A percentile compares a stretch with the other conserved stretches of the same genome.
Conservation (phyloP, 2,113 vertebrate species). For the Poeciliopsis turrubarensis region DNA sequence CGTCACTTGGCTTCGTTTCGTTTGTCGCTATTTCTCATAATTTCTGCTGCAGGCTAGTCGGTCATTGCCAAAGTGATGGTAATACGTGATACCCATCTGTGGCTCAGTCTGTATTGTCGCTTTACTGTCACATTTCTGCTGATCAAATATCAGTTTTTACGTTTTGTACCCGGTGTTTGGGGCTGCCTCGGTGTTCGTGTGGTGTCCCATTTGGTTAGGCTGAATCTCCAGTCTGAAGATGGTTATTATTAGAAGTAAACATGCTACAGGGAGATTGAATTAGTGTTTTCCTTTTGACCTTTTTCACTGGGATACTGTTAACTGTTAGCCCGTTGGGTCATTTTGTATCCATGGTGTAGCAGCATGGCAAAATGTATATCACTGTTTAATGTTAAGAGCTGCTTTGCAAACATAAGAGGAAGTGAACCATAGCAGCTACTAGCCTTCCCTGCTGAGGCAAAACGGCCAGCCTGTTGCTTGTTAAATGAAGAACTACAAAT, state of each 20-base stretch:
- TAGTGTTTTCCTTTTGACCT: slow-evolving; percentile 23
- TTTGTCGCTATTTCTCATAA: not conserved
- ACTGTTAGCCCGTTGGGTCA: slow-evolving; percentile 31
- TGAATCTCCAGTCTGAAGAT: slow-evolving; percentile 2
- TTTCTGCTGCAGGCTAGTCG: slow-evolving; percentile 36
- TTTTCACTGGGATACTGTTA: slow-evolving; percentile 15
- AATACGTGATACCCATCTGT: slow-evolving; percentile 52
- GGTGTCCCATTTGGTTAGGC: slow-evolving; percentile 2
- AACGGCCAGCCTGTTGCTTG: slow-evolving; percentile 13
- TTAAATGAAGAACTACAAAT: not conserved
- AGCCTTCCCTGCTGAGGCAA: slow-evolving; percentile 14
- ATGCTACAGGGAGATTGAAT: slow-evolving; percentile 5
- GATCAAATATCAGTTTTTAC: not conserved
- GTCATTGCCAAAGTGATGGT: slow-evolving; percentile 16
- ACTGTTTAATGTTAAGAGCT: not conserved
- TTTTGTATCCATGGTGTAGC: not conserved
- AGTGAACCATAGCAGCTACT: slow-evolving; percentile 18
- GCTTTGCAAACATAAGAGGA: slow-evolving; percentile 53
- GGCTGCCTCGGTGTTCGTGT: not conserved
- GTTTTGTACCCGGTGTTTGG: not conserved
- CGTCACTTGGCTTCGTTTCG: not conserved
- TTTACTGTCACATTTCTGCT: slow-evolving; percentile 54
- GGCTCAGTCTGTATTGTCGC: slow-evolving; percentile 38
- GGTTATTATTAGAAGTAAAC: slow-evolving; percentile 35
- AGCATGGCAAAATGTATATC: not conserved